Conservation (phyloP, 2,888 invertebrate genomes). For the Calameuta pallipes region DNA sequence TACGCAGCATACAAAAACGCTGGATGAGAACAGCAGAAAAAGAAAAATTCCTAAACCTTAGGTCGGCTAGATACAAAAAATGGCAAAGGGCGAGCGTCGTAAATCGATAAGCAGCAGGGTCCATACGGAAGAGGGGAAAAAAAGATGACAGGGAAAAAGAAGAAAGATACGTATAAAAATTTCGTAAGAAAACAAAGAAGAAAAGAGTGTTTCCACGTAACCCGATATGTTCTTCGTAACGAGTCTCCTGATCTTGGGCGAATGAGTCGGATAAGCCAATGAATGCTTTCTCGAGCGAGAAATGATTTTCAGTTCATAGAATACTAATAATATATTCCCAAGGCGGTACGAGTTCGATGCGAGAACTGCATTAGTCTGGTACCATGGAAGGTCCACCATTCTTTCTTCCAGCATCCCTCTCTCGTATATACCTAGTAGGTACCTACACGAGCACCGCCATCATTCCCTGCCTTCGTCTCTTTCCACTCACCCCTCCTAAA, state of each 20-base stretch:
- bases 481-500: slow-evolving; percentile 13
- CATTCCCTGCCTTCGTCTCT: slow-evolving; percentile 7
- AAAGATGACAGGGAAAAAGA: not conserved
- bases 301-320: slow-evolving; percentile 16
- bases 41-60: not conserved
- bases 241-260: not conserved
- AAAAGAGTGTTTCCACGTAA: not conserved
- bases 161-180: not conserved
- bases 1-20: no score
- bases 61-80: not conserved
- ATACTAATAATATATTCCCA: slow-evolving; percentile 18
- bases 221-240: not conserved
- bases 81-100: not conserved
- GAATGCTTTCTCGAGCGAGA: slow-evolving; percentile 1
- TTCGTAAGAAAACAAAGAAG: not conserved
- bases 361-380: slow-evolving; percentile 21
- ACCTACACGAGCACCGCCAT: not conserved
- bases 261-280: not conserved
- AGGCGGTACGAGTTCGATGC: slow-evolving; percentile 18
- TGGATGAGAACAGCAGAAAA: not conserved
- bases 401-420: slow-evolving; percentile 14
- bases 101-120: not conserved
- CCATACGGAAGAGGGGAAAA: no score
- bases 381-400: not conserved
- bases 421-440: not conserved